Evolutionary conservation across 2,113 vertebrate genomes (phyloP).

Genomic region (Trichechus manatus): DNA sequence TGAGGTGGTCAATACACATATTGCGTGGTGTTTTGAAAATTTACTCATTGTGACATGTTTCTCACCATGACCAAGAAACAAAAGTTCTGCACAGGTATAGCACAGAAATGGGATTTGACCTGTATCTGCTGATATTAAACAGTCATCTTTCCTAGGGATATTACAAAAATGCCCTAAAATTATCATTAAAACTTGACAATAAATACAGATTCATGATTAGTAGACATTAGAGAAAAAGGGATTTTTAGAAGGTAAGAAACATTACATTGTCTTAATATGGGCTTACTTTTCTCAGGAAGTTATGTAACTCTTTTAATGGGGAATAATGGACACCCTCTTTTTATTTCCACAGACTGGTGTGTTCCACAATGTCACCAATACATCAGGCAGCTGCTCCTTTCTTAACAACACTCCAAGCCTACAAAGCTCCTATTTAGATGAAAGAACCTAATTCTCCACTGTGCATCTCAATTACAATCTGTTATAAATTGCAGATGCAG

Average conservation of each 20-base stretch:
- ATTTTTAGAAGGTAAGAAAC: constrained; percentile 54
- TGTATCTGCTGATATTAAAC: constrained; percentile 34
- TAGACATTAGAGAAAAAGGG: neutral
- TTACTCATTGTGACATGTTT: neutral
- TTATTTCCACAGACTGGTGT: neutral
- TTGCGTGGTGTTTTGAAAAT: neutral
- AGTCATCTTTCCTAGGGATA: constrained; percentile 6
- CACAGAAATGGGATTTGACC: neutral
- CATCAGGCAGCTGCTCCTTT: constrained; percentile 69
- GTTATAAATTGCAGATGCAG: constrained; percentile 36
- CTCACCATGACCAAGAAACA: neutral
- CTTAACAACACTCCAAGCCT: constrained; percentile 60
- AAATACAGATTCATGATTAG: constrained; percentile 47
- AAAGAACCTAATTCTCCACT: constrained; percentile 56
- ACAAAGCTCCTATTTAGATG: constrained; percentile 65
- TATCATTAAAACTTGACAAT: constrained; percentile 41
- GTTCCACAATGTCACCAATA: constrained; percentile 39
- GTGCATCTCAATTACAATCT: constrained; percentile 66
- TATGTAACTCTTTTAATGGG: constrained; percentile 59
- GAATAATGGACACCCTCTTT: constrained; percentile 63
- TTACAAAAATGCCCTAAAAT: constrained; percentile 42
- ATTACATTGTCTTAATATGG: constrained; percentile 47
- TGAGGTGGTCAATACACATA: neutral
- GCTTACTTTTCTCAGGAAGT: constrained; percentile 56
- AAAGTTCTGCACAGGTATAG: neutral